Conservation (phyloP, 2,797 vertebrate species). For the Premnoplex brunnescens region DNA sequence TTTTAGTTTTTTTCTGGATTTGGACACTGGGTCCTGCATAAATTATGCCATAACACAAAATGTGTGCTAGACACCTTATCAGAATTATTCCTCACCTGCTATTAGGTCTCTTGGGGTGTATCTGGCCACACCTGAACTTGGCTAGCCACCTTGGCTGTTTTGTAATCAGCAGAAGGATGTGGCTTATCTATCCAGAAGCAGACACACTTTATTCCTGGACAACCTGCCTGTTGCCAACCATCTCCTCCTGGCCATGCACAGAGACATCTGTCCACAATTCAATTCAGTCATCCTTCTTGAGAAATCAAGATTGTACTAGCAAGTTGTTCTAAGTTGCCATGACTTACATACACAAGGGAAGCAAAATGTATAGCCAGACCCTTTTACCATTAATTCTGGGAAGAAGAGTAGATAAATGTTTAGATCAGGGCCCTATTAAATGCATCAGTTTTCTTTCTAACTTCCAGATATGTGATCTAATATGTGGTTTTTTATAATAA, state of each 20-base stretch:
- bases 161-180: not conserved
- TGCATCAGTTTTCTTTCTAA: rapidly evolving
- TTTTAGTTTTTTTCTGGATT: not conserved
- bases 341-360: not conserved
- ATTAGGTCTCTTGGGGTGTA: not conserved
- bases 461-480: not conserved
- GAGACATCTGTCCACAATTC: not conserved
- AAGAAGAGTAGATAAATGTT: not conserved
- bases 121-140: not conserved
- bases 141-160: not conserved
- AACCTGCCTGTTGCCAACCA: not conserved
- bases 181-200: not conserved
- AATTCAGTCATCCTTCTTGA: not conserved
- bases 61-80: not conserved
- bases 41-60: not conserved
- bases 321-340: not conserved
- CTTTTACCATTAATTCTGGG: not conserved
- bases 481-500: not conserved
- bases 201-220: rapidly evolving
- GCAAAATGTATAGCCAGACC: not conserved
- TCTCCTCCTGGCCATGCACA: not conserved
- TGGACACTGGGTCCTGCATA: not conserved
- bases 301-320: not conserved
- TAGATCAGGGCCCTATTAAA: not conserved
- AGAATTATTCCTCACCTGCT: not conserved